Conservation (phyloP, 2,797 vertebrate species). For the Cossypha dichroa region DNA sequence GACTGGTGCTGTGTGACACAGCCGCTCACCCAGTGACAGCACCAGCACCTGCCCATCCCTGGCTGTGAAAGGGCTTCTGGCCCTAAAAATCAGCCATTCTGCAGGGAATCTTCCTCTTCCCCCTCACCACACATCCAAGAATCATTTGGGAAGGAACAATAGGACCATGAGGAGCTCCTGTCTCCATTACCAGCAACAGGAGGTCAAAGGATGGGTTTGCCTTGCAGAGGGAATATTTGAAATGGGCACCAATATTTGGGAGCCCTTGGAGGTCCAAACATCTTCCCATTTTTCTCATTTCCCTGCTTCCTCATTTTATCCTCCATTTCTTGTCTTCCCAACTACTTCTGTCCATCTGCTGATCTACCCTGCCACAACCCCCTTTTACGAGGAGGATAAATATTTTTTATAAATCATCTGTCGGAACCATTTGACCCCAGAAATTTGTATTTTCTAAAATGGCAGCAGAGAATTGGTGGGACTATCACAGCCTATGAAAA, state of each 20-base stretch:
- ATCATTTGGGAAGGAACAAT: rapidly evolving
- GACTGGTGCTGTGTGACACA: background rate
- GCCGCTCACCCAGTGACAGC: background rate
- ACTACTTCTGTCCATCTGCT: background rate
- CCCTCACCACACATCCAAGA: background rate
- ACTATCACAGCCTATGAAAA: background rate
- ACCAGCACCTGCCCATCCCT: background rate
- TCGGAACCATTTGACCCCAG: rapidly evolving
- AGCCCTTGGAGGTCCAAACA: background rate
- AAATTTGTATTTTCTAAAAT: background rate
- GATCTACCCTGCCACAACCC: background rate
- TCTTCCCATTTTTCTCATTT: background rate
- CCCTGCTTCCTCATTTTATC: background rate
- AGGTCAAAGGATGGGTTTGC: background rate
- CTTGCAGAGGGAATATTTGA: background rate
- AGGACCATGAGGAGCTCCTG: background rate
- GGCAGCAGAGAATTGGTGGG: background rate
- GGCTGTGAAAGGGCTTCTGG: background rate
- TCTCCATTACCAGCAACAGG: background rate
- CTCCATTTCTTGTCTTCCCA: background rate
- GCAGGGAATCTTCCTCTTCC: background rate
- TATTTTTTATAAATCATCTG: background rate
- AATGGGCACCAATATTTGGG: background rate
- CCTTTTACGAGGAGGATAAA: background rate
- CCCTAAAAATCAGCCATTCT: background rate